A percentile compares a stretch with the other conserved stretches of the same genome.
Evolutionary conservation across 2,888 invertebrate genomes (phyloP).

Genomic region (Morpho achilles): DNA sequence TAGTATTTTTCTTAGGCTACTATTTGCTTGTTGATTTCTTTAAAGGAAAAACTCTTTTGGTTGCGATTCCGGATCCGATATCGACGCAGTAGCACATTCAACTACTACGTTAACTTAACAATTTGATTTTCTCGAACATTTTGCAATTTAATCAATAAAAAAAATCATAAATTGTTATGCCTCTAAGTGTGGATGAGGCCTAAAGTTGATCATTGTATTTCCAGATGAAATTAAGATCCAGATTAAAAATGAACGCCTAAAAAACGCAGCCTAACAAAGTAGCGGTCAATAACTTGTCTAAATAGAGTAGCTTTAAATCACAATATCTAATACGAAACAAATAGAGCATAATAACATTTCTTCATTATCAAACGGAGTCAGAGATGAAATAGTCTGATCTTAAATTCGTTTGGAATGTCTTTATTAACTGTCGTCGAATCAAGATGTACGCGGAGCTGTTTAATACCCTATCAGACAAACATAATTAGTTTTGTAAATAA

Average conservation of each 20-base stretch:
- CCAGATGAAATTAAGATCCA: slow-evolving; percentile 7
- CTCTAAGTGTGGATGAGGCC: no score
- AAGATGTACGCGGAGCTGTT: slow-evolving; percentile 66
- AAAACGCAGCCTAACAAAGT: slow-evolving; percentile 4
- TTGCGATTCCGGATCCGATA: no score
- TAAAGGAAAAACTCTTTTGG: no score
- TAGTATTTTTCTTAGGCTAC: no score
- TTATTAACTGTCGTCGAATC: slow-evolving; percentile 76
- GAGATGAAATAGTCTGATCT: slow-evolving; percentile 58
- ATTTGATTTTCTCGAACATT: no score
- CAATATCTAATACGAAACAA: slow-evolving; percentile 28
- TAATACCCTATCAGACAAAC: slow-evolving; percentile 75
- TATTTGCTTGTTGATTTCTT: no score
- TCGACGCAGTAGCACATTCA: no score
- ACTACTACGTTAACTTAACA: no score
- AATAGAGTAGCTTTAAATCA: slow-evolving; percentile 15
- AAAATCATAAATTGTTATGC: no score
- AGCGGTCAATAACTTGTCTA: slow-evolving; percentile 14
- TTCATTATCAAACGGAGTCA: slow-evolving; percentile 53
- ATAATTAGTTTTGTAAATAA: slow-evolving; percentile 80
- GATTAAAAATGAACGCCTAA: slow-evolving; percentile 8
- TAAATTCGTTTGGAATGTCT: slow-evolving; percentile 71
- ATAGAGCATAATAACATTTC: slow-evolving; percentile 47
- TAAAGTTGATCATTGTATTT: no score
- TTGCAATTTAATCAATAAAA: no score